These are phyloP conservation scores for Macrocentrus cingulum DNA, from an alignment of 1,140 invertebrate genomes.

Conservation along the genomic window DNA sequence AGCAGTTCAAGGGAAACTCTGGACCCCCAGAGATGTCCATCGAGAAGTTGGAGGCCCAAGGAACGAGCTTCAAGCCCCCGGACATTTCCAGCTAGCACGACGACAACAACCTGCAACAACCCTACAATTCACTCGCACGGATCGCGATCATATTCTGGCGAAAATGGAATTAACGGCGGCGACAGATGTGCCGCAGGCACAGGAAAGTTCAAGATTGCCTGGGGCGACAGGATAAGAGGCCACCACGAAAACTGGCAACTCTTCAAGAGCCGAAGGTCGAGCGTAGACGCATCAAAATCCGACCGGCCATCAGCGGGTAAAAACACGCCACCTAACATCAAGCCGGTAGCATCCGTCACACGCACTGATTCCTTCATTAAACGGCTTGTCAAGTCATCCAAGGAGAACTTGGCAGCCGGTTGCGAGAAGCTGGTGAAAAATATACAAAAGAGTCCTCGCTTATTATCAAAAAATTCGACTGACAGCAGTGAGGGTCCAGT, in stretches of 20 bases:
- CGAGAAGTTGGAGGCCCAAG: slow-evolving; percentile 36
- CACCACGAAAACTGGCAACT: neutral
- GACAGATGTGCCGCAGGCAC: neutral
- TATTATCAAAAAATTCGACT: slow-evolving; percentile 29
- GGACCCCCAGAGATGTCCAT: slow-evolving; percentile 45
- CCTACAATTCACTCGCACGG: neutral
- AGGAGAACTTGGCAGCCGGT: slow-evolving; percentile 34
- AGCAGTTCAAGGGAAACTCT: slow-evolving; percentile 32
- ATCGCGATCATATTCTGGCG: neutral
- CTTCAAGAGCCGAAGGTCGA: neutral
- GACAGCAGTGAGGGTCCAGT: slow-evolving; percentile 32
- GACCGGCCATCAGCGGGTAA: neutral
- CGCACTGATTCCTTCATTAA: slow-evolving; percentile 39
- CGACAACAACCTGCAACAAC: neutral
- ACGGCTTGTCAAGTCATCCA: slow-evolving; percentile 38
- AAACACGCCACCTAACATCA: neutral
- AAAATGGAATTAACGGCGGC: slow-evolving; percentile 9
- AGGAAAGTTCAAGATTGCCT: neutral
- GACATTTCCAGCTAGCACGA: slow-evolving; percentile 46
- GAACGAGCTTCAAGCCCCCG: slow-evolving; percentile 43
- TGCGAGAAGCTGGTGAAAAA: slow-evolving; percentile 43
- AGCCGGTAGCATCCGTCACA: slow-evolving; percentile 19
- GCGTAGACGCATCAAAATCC: no score
- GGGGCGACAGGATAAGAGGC: neutral
- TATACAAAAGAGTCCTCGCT: slow-evolving; percentile 37